Conservation (phyloP, 1,140 invertebrate genomes). For the Neotoxoptera formosana region DNA sequence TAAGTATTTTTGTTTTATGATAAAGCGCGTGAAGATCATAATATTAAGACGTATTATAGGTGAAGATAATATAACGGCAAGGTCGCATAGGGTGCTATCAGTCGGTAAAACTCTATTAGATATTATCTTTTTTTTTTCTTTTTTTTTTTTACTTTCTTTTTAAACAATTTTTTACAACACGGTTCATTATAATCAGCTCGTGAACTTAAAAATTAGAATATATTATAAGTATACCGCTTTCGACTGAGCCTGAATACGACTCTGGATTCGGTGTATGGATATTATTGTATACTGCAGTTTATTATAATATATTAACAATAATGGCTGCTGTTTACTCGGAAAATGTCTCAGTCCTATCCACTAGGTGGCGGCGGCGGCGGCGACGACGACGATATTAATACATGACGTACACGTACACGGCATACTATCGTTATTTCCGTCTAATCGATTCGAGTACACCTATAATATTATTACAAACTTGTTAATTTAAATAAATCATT, state of each 20-base stretch:
- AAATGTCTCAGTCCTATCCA: not conserved
- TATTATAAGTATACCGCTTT: not conserved
- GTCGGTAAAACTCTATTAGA: too few relatives aligned
- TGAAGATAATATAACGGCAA: too few relatives aligned
- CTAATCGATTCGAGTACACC: not conserved
- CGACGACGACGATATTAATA: not conserved
- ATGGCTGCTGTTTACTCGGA: not conserved
- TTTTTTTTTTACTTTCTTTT: not conserved
- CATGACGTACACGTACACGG: not conserved
- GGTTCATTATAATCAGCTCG: not conserved
- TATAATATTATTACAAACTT: not conserved
- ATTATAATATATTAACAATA: slow-evolving; percentile 8
- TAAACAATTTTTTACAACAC: not conserved
- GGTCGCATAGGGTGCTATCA: too few relatives aligned
- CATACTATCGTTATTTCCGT: not conserved
- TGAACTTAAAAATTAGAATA: not conserved
- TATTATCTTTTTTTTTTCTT: not conserved
- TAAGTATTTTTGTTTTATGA: not conserved
- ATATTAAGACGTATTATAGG: not conserved
- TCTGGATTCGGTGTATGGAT: not conserved
- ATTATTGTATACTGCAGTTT: not conserved
- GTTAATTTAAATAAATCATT: not conserved
- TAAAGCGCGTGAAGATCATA: not conserved
- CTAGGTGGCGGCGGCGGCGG: not conserved
- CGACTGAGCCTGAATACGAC: not conserved